Percentiles rank a stretch among this genome's conserved stretches.
Evolutionary conservation across 2,888 invertebrate genomes (phyloP).

Genomic region (Argyra leucocephala): DNA sequence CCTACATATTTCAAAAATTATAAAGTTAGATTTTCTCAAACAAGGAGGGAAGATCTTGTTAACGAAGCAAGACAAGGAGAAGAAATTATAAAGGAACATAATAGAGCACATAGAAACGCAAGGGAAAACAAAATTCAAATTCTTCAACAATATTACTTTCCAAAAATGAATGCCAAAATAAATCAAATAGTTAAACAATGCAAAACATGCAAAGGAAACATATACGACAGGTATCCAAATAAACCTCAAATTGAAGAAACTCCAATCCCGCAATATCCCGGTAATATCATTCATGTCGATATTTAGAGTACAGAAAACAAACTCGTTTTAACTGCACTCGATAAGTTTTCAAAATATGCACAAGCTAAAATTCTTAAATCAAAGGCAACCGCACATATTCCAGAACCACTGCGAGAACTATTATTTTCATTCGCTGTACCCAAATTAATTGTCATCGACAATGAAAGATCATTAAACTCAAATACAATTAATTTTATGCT

Average conservation of each 20-base stretch:
- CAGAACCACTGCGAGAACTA: slow-evolving; percentile 19
- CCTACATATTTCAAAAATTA: neutral
- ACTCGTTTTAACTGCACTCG: slow-evolving; percentile 18
- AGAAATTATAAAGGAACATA: slow-evolving; percentile 5
- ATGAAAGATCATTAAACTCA: slow-evolving; percentile 23
- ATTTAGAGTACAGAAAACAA: slow-evolving; percentile 19
- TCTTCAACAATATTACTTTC: neutral
- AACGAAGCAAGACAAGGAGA: slow-evolving; percentile 14
- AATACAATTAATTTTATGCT: slow-evolving; percentile 21
- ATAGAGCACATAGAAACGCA: neutral
- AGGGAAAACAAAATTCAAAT: neutral
- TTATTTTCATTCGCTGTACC: slow-evolving; percentile 22
- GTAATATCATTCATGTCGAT: slow-evolving; percentile 22
- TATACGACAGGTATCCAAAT: slow-evolving; percentile 11
- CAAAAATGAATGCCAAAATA: slow-evolving; percentile 10
- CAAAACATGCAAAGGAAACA: neutral
- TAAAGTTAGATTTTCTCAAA: slow-evolving; percentile 14
- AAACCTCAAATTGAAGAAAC: slow-evolving; percentile 17
- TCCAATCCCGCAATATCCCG: slow-evolving; percentile 22
- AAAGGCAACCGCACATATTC: slow-evolving; percentile 20
- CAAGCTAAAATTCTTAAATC: slow-evolving; percentile 15
- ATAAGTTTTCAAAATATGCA: slow-evolving; percentile 23
- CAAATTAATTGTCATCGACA: slow-evolving; percentile 23
- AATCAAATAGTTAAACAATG: slow-evolving; percentile 13
- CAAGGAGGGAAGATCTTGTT: neutral